These are phyloP conservation scores for Diadumene lineata DNA, from an alignment of 92 coral and sea anemone genomes.

Conservation along the genomic window DNA sequence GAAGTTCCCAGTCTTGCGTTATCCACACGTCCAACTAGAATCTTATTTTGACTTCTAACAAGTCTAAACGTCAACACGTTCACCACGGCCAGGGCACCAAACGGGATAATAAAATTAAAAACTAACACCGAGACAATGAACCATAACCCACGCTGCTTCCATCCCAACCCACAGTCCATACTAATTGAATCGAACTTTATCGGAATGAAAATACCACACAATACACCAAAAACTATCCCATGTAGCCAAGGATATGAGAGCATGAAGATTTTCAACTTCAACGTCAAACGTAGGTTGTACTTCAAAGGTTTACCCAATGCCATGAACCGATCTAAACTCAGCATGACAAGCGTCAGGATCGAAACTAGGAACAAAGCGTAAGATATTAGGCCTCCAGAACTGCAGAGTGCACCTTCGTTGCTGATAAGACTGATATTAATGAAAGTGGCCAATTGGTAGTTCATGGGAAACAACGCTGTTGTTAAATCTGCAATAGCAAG, in stretches of 20 bases:
- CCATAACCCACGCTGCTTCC: constrained; percentile 36
- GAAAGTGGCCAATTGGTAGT: constrained; percentile 35
- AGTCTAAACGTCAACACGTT: constrained; percentile 25
- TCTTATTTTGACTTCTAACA: constrained; percentile 26
- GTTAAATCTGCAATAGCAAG: constrained; percentile 41
- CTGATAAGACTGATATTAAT: constrained; percentile 19
- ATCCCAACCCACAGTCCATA: constrained; percentile 47
- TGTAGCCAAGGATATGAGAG: constrained; percentile 51
- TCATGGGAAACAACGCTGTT: constrained; percentile 24
- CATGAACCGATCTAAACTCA: constrained; percentile 51
- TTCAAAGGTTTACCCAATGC: constrained; percentile 48
- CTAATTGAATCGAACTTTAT: constrained; percentile 37
- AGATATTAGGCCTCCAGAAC: constrained; percentile 32
- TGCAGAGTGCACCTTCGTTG: constrained; percentile 34
- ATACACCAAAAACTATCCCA: constrained; percentile 23
- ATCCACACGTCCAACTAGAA: not conserved
- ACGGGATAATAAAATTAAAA: constrained; percentile 38
- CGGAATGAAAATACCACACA: constrained; percentile 25
- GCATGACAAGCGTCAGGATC: constrained; percentile 38
- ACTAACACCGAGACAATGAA: constrained; percentile 16
- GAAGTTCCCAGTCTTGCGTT: not conserved
- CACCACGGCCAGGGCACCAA: constrained; percentile 22
- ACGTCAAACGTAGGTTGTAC: constrained; percentile 25
- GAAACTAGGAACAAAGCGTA: constrained; percentile 48
- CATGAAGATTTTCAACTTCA: constrained; percentile 20